These are phyloP conservation scores for Notamacropus eugenii DNA, from an alignment of 2,797 vertebrate genomes.

Conservation along the genomic window DNA sequence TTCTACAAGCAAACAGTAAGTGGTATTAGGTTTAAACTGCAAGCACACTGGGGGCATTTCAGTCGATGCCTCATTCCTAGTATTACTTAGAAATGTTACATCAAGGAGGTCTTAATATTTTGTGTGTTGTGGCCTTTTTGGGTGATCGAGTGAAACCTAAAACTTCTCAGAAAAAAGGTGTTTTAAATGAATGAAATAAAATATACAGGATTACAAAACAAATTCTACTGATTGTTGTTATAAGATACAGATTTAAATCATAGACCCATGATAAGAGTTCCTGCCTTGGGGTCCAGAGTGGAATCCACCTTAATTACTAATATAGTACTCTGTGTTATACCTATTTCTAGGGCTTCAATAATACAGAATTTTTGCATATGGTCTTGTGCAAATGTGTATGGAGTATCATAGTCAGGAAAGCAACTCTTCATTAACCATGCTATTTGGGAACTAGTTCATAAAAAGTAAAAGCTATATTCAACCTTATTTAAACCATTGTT, in stretches of 20 bases:
- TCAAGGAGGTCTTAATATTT: background rate
- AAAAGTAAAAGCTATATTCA: slow-evolving; percentile 9
- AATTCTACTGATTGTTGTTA: background rate
- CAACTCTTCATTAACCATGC: background rate
- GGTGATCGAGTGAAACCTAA: background rate
- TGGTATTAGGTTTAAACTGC: background rate
- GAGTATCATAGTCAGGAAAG: background rate
- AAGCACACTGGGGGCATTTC: background rate
- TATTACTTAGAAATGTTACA: background rate
- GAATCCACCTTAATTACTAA: background rate
- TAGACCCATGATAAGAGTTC: background rate
- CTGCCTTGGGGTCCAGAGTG: background rate
- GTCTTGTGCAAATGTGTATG: background rate
- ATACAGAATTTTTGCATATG: background rate
- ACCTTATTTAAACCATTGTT: background rate
- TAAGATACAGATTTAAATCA: background rate
- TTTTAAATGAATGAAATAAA: background rate
- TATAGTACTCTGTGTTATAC: background rate
- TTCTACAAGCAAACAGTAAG: background rate
- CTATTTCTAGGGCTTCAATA: background rate
- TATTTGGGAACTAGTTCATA: background rate
- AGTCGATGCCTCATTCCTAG: background rate
- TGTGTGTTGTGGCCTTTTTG: background rate
- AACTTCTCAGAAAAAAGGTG: background rate
- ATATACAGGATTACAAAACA: background rate